Evolutionary conservation across 2,888 invertebrate genomes (phyloP).

Genomic region (Standfussiana lucernea): DNA sequence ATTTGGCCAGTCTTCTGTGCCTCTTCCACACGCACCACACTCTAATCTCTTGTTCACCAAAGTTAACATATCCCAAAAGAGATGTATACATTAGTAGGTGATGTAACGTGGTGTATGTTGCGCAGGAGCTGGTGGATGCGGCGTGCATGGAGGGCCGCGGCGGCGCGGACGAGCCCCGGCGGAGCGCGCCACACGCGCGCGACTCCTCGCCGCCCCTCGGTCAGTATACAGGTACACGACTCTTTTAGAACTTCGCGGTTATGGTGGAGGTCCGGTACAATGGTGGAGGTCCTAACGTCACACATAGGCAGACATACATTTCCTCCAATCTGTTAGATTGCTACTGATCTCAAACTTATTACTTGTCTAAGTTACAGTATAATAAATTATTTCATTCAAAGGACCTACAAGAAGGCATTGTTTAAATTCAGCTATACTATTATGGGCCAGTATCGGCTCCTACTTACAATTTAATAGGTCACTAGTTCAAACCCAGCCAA

Average conservation of each 20-base stretch:
- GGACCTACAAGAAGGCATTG: too few species aligned
- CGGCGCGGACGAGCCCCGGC: slow-evolving; percentile 67
- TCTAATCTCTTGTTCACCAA: neutral
- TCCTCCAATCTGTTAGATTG: neutral
- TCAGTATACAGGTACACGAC: slow-evolving; percentile 52
- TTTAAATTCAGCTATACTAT: too few species aligned
- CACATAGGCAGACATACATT: neutral
- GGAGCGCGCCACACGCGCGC: slow-evolving; percentile 67
- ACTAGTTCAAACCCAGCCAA: too few species aligned
- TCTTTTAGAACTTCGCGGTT: too few species aligned
- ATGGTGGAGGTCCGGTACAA: too few species aligned
- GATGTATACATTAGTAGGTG: neutral
- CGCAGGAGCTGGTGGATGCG: slow-evolving; percentile 79
- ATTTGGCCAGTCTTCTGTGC: neutral
- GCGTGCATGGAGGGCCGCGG: slow-evolving; percentile 82
- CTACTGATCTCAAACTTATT: neutral
- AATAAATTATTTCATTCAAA: neutral
- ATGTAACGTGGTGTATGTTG: neutral
- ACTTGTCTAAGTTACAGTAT: neutral
- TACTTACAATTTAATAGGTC: too few species aligned
- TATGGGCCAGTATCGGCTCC: too few species aligned
- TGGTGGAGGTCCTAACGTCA: neutral
- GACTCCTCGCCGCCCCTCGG: slow-evolving; percentile 80
- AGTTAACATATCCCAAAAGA: neutral
- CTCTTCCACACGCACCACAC: neutral